phyloP scores from a whole-genome alignment of 2,888 invertebrate species.

The Nomada fucata region DNA sequence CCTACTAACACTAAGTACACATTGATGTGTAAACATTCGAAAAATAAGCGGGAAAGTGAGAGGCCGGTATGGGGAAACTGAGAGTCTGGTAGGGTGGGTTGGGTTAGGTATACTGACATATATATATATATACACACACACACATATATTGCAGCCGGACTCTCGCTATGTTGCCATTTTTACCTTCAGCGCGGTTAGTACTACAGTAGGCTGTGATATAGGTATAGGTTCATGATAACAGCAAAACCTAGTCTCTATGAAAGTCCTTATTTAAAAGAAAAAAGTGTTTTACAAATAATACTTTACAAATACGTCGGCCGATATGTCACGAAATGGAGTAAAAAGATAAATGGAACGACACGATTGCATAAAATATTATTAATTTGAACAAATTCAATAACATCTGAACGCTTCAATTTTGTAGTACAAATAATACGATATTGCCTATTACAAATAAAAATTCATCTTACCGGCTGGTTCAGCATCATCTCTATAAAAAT shows the following conservation, averaged over 20 bases:
- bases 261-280: background rate
- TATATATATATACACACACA: too few relatives aligned
- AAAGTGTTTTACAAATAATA: background rate
- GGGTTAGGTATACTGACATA: too few relatives aligned
- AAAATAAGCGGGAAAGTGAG: too few relatives aligned
- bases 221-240: constrained; percentile 2
- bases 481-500: constrained; percentile 29
- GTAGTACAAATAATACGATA: background rate
- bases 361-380: background rate
- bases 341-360: background rate
- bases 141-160: too few relatives aligned
- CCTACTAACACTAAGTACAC: too few relatives aligned
- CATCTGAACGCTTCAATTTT: background rate
- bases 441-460: background rate
- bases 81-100: too few relatives aligned
- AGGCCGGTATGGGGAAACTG: too few relatives aligned
- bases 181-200: too few relatives aligned
- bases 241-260: constrained; percentile 7
- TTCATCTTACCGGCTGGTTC: constrained; percentile 34
- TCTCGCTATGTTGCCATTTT: too few relatives aligned
- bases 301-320: background rate
- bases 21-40: too few relatives aligned
- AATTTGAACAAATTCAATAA: background rate
- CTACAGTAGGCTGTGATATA: too few relatives aligned
- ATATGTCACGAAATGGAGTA: background rate